Base-by-base conservation (phyloP, 2,113 vertebrate genomes). In the Sinosuthora webbiana region DNA sequence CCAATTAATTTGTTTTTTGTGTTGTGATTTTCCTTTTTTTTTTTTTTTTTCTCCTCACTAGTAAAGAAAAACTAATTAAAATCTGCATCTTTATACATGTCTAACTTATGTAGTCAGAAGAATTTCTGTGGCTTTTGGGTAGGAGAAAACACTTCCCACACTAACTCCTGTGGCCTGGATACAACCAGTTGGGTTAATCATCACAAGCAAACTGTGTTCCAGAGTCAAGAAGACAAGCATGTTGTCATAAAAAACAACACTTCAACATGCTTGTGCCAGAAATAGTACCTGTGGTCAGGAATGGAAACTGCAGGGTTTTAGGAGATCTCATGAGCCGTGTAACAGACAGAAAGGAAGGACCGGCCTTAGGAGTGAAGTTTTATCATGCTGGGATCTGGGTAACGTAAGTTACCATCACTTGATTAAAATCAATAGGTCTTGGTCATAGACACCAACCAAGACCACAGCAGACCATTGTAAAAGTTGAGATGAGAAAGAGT, bases 61-160 rank as follows among this genome's bases (percentile, higher is more conserved):
- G 22, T 87, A 89, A 88, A 94, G 59, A 93, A 92, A 94, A 92
- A 25, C 71, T 91, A 95, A 96, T 89, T 75, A 65, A 77, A 90
- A 74, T 47, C 44, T 30, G 56, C 49, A 64, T 67, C 41, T 81
- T 84, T 60, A 37, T 45, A 50, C 2, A 3, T 69, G 35, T 39
- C 28, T 80, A 65, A 50, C 44, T 76, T 71, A 13, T 0, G 4
- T 3, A 87, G 41, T 9, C 30, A 27, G 33, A 79, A 68, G 25
- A 16, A 39, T 14, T 91, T 39, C 52, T 78, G 23, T 37, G 63
- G 37, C 11, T 88, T 83, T 42, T 76, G 45, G 31, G 49, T 47
- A 52, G 41, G 56, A 85, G 14, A 60, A 33, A 47, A 63, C 30
- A 73, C 37, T 83, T 64, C 16, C 62, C n/a, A 57, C 64, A 74